These are phyloP conservation scores for Drepanosiphum platanoidis DNA, from an alignment of 2,888 invertebrate species.

Conservation along the genomic window DNA sequence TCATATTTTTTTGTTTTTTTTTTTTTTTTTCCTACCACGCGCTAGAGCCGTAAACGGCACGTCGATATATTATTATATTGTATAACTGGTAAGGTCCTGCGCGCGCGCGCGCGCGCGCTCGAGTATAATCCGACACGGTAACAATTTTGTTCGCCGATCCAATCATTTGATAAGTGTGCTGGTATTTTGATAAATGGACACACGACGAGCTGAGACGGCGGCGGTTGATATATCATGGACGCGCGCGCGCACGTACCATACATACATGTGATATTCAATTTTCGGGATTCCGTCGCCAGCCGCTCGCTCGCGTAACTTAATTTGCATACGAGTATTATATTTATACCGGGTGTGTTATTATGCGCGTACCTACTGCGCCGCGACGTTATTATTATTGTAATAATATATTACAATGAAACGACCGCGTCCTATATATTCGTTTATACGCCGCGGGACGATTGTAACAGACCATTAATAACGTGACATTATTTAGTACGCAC, in stretches of 20 bases:
- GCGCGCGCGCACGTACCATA: background rate
- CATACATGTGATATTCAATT: constrained; percentile 13
- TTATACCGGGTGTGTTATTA: too few relatives aligned
- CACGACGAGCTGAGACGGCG: background rate
- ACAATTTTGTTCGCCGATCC: constrained; percentile 60
- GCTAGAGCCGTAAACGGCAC: constrained; percentile 49
- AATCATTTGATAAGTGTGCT: constrained; percentile 57
- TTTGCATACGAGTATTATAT: too few relatives aligned
- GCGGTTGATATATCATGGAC: background rate
- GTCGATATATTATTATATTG: constrained; percentile 29
- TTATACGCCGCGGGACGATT: too few relatives aligned
- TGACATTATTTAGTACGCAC: background rate
- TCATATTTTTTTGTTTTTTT: constrained; percentile 42
- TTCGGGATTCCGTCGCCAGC: constrained; percentile 3
- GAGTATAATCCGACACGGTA: constrained; percentile 55
- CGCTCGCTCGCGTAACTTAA: background rate
- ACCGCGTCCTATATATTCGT: too few relatives aligned
- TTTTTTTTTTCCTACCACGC: constrained; percentile 35
- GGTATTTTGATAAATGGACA: constrained; percentile 60
- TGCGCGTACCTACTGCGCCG: too few relatives aligned
- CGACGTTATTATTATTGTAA: too few relatives aligned
- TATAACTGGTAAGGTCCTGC: background rate
- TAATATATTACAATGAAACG: too few relatives aligned
- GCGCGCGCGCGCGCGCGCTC: background rate
- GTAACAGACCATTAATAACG: too few relatives aligned